Base-by-base conservation (phyloP, 2,888 invertebrate genomes). In the Rhodophaea formosa region DNA sequence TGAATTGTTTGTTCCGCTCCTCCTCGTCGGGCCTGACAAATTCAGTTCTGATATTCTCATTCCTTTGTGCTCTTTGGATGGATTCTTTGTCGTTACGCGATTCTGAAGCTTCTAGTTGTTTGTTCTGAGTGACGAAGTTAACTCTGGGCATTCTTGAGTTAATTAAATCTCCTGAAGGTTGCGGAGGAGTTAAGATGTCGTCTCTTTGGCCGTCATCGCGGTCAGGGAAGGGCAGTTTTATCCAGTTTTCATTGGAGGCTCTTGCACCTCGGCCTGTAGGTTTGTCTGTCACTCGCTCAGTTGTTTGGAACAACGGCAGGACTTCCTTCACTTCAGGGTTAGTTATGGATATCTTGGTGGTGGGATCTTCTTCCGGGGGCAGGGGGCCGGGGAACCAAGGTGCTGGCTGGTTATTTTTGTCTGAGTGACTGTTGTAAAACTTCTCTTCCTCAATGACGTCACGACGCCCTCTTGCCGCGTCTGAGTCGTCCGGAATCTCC, bases 71-170 rank as follows among this genome's bases (percentile, higher is more conserved):
- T 74, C 91, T 78, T 65, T 88, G 91, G 16, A 91, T 78, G 15
- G 88, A 79, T 68, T 92, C 91, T 67, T 91, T 90, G 59, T 92
- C 90, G 68, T 90, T 88, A 51, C 92, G 82, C 6, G 90, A 90
- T 75, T 92, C 92, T 0, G 92, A 88, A 12, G 91, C 77, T 70
- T 92, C 90, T 23, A 92, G 67, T 0, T 78, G 76, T 83, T 93
- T 92, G 62, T 93, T 92, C 72, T 94, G 94, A 0, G 94, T 94
- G 12, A 94, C 93, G 67, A 94, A 94, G 76, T 94, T 93, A 0
- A 94, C 93, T 67, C 94, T 80, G 0, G 94, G 94, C 80, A 94
- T 93, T 66, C 94, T 82, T 3, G 93, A 89, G 70, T 91, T 92
- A 23, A 92, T 86, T 1, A 92, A 82, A 16, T 93, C 93, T 59